Base-by-base conservation (phyloP, 2,888 invertebrate genomes). In the Sarcophaga rosellei region DNA sequence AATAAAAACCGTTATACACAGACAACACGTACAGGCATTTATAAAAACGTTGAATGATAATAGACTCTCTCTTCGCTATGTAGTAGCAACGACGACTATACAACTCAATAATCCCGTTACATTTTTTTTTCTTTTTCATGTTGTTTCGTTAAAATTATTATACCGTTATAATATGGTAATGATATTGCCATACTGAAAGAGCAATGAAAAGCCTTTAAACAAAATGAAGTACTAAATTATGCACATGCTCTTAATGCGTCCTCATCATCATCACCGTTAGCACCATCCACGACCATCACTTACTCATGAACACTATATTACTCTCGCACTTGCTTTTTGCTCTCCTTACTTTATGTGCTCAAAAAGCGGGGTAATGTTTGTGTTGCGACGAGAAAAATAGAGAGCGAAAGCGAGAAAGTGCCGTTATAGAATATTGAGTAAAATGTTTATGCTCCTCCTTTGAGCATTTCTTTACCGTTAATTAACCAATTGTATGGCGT, bases 211-310 rank as follows among this genome's bases (percentile, higher is more conserved):
- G 63, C 90, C 90, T 90, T 53, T 92, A 90, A 91, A 89, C 89
- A 90, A 90, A 90, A 91, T 90, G 91, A 90, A 90, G 90, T 90
- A 89, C 89, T 91, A 90, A 91, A 91, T 91, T 89, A 91, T 91
- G 90, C 90, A 91, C 91, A 89, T 89, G 77, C 90, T 90, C 91
- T 91, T 90, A 91, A 90, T 90, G 89, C 90, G 25, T 25, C 20
- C 47, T 61, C 69, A 20, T 44, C 44, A 61, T 61, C 53, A 17
- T 4, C 15, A 53, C 1, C 15, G 1, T 4, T 3, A 12, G 17
- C 15, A 17, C 17, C 53, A 53, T 12, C 11, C 2, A 8, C 47
- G 8, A 4, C 47, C 1, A 1, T 47, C 4, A 47, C 8, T 11
- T 47, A 11, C 47, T 47, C n/a, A n/a, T 47, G 4, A 47, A 8